phyloP scores from a whole-genome alignment of 2,888 invertebrate species.

The Cheiracanthium punctorium region DNA sequence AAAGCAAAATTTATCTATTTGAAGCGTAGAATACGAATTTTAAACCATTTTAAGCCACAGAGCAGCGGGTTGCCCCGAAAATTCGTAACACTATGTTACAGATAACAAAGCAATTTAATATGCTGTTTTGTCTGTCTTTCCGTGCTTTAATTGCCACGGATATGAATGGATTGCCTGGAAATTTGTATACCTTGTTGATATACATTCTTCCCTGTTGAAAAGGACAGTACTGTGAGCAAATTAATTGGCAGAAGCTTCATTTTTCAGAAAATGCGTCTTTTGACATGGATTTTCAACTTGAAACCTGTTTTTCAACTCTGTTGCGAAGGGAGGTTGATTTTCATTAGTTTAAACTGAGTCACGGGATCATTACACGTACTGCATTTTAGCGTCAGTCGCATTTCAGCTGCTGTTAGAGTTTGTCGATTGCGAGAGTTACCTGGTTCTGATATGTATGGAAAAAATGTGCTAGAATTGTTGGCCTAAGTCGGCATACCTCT shows the following conservation, averaged over 20 bases:
- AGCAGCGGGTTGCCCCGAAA: too few species aligned
- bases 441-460: background rate
- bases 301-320: background rate
- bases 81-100: too few species aligned
- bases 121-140: too few species aligned
- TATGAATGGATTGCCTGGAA: too few species aligned
- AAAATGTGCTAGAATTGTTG: constrained; percentile 14
- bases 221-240: too few species aligned
- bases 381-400: background rate
- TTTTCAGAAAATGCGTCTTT: background rate
- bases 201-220: too few species aligned
- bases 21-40: too few species aligned
- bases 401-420: background rate
- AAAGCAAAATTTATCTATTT: too few species aligned
- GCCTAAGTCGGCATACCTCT: background rate
- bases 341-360: background rate
- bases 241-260: constrained; percentile 18
- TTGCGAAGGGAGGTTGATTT: background rate
- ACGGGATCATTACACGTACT: background rate
- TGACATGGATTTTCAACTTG: background rate
- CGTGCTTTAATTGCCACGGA: too few species aligned
- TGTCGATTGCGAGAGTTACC: background rate
- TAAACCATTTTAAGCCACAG: too few species aligned
- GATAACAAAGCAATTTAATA: too few species aligned
- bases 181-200: too few species aligned